phyloP scores from a whole-genome alignment of 2,888 invertebrate genomes.

The Andrena dorsata region DNA sequence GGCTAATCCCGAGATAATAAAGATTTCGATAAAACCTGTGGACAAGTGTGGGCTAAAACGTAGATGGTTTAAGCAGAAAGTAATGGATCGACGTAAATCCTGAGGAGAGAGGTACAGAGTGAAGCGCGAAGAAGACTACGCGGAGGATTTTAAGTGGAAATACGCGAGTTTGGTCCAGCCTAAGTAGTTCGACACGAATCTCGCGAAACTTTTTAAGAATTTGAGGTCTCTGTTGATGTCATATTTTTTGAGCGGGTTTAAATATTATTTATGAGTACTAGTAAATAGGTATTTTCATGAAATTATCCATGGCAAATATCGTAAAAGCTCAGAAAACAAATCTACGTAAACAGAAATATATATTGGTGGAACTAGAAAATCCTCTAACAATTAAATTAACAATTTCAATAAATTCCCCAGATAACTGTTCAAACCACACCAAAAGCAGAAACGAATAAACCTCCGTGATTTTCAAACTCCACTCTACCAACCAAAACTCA shows the following conservation, averaged over 20 bases:
- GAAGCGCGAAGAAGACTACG: background rate
- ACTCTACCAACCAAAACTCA: too few relatives aligned
- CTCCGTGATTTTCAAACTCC: background rate
- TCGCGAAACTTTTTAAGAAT: background rate
- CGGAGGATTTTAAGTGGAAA: background rate
- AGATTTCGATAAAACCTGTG: background rate
- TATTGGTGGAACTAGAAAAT: background rate
- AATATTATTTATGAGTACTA: background rate
- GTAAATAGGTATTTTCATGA: background rate
- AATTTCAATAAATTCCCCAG: background rate
- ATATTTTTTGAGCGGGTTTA: background rate
- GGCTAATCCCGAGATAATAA: conserved; percentile 21
- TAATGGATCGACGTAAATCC: background rate
- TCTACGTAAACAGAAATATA: too few relatives aligned
- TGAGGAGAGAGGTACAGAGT: background rate
- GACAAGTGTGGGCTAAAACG: too few relatives aligned
- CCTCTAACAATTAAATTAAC: background rate
- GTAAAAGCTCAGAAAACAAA: too few relatives aligned
- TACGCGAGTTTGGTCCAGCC: background rate
- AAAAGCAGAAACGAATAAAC: background rate
- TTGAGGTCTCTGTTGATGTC: too few relatives aligned
- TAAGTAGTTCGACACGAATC: background rate
- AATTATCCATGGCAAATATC: background rate
- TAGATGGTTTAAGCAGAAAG: background rate
- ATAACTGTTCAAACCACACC: background rate